These are phyloP conservation scores for Dicyrtomina minuta DNA, from an alignment of 2,888 invertebrate species.

Conservation along the genomic window DNA sequence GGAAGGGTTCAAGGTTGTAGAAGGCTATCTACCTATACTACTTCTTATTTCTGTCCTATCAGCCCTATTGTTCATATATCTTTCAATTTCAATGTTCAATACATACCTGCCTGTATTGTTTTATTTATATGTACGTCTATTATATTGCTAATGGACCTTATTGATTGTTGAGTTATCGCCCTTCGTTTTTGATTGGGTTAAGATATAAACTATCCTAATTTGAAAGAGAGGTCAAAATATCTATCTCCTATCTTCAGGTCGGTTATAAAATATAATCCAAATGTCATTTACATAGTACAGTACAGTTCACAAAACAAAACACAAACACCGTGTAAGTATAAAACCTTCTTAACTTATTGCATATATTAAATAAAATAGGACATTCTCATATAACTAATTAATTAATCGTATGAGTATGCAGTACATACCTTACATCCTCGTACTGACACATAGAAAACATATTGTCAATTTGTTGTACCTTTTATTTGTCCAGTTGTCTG, in stretches of 20 bases:
- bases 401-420: no score
- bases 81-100: no score
- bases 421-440: neutral
- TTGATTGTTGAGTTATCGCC: conserved; percentile 11
- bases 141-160: conserved; percentile 12
- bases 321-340: conserved; percentile 21
- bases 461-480: no score
- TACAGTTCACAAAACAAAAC: conserved; percentile 13
- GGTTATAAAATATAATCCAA: neutral
- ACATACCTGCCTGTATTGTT: no score
- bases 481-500: no score
- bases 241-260: conserved; percentile 15
- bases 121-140: conserved; percentile 10
- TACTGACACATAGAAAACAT: neutral
- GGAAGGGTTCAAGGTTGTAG: no score
- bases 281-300: conserved; percentile 3
- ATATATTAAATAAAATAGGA: neutral
- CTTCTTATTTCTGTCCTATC: no score
- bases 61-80: no score
- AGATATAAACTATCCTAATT: neutral
- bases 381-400: neutral
- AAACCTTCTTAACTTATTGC: neutral
- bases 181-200: no score
- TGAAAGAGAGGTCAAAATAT: conserved; percentile 28
- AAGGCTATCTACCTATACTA: no score